Evolutionary conservation across 2,888 invertebrate species (phyloP), one percentile per base, ranked within the genome.

Genomic region (Pelosia muscerda): DNA sequence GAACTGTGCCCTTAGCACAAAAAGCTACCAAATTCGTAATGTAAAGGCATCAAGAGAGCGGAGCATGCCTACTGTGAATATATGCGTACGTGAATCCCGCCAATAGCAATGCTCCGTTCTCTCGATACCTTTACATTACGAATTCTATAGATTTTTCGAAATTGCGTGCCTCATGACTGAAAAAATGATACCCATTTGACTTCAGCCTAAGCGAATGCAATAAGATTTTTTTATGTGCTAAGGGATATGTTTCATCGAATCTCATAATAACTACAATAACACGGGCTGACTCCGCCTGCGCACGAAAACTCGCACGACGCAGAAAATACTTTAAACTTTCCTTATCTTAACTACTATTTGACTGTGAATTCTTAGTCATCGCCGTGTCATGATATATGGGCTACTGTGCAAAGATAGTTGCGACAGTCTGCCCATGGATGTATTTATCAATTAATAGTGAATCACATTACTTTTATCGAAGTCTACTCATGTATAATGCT

Each of bases 241-340:
- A 19, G 3, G 42, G 19, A 8, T 42, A 49, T n/a, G n/a, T 9
- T 49, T n/a, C 6, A 49, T 49, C 19, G 9, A n/a, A n/a, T 49
- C n/a, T 49, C 8, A 2, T 49, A n/a, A n/a, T n/a, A n/a, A n/a
- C n/a, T n/a, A 49, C n/a, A 49, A 8, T n/a, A n/a, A 42, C 5
- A 42, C 42, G 9, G 49, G 19, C 42, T 49, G n/a, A 19, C 8
- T 49, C 42, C 38, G 38, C 15, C 42, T 42, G 23, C 54, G 10
- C 23, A 55, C 13, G 54, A 23, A 13, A 55, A 23, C 23, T 23
- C n/a, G n/a, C 9, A 49, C 9, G n/a, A 49, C 49, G 49, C n/a
- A 49, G 49, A 49, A 49, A n/a, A 49, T n/a, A 49, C 49, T n/a
- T 49, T n/a, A 49, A n/a, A 49, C n/a, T 49, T 49, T 49, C 49